phyloP scores from a whole-genome alignment of 2,113 vertebrate genomes.

The Beaufortia kweichowensis region DNA sequence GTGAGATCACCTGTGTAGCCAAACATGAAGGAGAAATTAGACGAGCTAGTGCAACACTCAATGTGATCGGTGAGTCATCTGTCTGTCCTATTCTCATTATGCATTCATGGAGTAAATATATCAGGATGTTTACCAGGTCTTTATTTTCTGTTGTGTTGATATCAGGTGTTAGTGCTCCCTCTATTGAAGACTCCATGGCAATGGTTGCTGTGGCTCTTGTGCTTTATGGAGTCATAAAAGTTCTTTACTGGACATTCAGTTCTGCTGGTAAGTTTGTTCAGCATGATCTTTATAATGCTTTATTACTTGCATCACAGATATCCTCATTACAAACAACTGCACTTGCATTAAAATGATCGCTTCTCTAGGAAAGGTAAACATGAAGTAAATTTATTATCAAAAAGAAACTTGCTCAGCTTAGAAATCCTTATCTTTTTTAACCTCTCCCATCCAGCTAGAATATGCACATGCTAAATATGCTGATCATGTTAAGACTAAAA shows the following conservation, averaged over 20 bases:
- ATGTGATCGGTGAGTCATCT: slow-evolving; percentile 69
- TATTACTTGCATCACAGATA: background rate
- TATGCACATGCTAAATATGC: no score
- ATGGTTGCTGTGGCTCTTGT: slow-evolving; percentile 76
- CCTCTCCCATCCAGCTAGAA: no score
- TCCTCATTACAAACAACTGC: no score
- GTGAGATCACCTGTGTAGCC: slow-evolving; percentile 73
- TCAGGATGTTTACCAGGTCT: background rate
- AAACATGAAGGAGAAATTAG: slow-evolving; percentile 68
- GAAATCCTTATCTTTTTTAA: no score
- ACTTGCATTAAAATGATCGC: background rate
- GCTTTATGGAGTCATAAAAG: slow-evolving; percentile 74
- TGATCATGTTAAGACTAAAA: background rate
- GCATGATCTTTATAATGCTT: background rate
- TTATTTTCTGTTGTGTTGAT: background rate
- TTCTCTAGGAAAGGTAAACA: no score
- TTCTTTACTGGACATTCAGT: slow-evolving; percentile 68
- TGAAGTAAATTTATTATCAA: no score
- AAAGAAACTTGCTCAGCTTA: no score
- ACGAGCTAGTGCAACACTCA: slow-evolving; percentile 60
- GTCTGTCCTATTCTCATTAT: no score
- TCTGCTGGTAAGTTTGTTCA: slow-evolving; percentile 63
- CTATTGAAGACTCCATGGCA: slow-evolving; percentile 78
- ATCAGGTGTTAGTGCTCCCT: slow-evolving; percentile 69
- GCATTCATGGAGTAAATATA: background rate